Conservation (phyloP, 2,113 vertebrate genomes). For the Cyanoramphus novaezelandiae region DNA sequence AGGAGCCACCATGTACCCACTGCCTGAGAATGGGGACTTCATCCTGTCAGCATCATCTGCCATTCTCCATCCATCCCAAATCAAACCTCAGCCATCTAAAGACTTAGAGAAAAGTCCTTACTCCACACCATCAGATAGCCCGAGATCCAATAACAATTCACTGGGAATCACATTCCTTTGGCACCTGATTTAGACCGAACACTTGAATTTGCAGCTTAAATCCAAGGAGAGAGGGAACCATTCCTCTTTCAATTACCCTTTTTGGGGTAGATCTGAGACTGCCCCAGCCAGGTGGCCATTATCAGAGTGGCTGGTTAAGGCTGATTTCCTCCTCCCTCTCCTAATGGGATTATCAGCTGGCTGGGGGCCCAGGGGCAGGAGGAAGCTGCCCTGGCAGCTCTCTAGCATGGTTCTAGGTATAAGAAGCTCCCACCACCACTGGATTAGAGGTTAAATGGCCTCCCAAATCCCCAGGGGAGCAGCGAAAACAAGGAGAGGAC, state of each 20-base stretch:
- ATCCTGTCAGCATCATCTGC: neutral
- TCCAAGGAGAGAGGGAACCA: neutral
- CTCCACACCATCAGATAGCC: neutral
- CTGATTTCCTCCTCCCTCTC: neutral
- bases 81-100: neutral
- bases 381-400: rapidly evolving
- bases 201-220: neutral
- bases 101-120: neutral
- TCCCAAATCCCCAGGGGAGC: neutral
- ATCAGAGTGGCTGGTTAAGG: neutral
- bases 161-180: neutral
- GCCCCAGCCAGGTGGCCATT: neutral
- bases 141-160: rapidly evolving
- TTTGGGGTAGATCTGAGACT: neutral
- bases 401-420: neutral
- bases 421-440: neutral
- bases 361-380: neutral
- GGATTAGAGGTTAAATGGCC: neutral
- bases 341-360: neutral
- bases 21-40: rapidly evolving
- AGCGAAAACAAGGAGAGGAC: neutral
- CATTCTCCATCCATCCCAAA: neutral
- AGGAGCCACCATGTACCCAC: neutral
- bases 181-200: neutral
- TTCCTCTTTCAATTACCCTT: neutral